Evolutionary conservation across 2,113 vertebrate genomes (phyloP), one percentile per base, ranked within the genome.

Genomic region (Camelus bactrianus): DNA sequence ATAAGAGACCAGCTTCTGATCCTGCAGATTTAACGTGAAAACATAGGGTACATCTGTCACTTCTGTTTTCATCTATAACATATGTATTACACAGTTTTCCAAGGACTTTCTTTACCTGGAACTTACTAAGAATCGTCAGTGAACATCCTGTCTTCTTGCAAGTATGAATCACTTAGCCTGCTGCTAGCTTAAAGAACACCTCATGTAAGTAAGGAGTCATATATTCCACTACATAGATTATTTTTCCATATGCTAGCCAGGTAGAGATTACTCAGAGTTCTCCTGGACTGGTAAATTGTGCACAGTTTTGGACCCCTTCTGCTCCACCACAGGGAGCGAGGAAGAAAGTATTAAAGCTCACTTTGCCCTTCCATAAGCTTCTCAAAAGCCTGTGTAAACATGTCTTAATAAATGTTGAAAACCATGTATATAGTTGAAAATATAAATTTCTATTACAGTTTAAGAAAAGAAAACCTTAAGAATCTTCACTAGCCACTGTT

Each of bases 341-440:
- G 81, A 91, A 76, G 72, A 83, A 58, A 75, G 89, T 88, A 13
- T 10, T 52, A 30, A 58, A 24, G 67, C 42, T 96, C 93, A 80
- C 70, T 20, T 38, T 35, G 28, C 46, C 67, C 35, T 22, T 62
- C 67, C 62, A 19, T 58, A 14, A 28, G 50, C 73, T n/a, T 46
- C 76, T 16, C 79, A 82, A 85, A 93, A 93, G 86, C 96, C 97
- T 97, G 76, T 95, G 95, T 93, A 83, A 94, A 69, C 84, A 50
- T 16, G 80, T 98, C 96, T 94, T 95, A 76, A 96, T 97, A 97
- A 98, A 97, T 98, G 98, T 94, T 95, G 96, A 96, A 98, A 90
- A 91, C 97, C 96, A 76, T 98, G 98, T 98, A 98, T 97, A 99
- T 98, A 98, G 82, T 97, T 98, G 83, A 98, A 98, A 93, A 96